Conservation (phyloP, 1,140 invertebrate genomes). For the Orchestia grillus region DNA sequence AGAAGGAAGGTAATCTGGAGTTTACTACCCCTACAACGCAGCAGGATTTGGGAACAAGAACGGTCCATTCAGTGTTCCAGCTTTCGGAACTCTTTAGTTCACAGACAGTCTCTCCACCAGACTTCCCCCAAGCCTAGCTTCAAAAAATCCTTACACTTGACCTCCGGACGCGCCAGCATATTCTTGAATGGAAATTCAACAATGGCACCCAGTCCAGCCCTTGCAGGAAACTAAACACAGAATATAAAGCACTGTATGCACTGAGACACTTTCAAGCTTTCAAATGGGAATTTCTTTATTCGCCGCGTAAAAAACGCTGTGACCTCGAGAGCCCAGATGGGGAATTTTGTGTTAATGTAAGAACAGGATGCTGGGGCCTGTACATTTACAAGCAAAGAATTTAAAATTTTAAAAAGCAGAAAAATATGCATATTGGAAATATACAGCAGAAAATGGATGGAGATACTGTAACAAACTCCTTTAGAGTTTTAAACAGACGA, state of each 20-base stretch:
- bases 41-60: background rate
- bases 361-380: background rate
- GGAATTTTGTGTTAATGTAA: background rate
- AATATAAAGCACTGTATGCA: background rate
- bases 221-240: background rate
- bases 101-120: background rate
- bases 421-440: background rate
- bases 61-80: background rate
- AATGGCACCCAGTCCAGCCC: background rate
- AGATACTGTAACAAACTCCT: background rate
- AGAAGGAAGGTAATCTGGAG: background rate
- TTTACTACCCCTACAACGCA: background rate
- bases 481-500: background rate
- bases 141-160: background rate
- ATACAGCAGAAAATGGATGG: background rate
- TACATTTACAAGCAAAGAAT: background rate
- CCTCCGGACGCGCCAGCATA: background rate
- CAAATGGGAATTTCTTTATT: background rate
- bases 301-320: background rate
- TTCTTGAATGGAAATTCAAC: background rate
- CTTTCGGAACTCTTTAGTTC: background rate
- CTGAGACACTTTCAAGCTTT: background rate
- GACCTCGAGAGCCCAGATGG: background rate
- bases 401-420: background rate
- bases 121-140: background rate